phyloP scores from a whole-genome alignment of 2,888 invertebrate species.

The Diadegma fenestrale region DNA sequence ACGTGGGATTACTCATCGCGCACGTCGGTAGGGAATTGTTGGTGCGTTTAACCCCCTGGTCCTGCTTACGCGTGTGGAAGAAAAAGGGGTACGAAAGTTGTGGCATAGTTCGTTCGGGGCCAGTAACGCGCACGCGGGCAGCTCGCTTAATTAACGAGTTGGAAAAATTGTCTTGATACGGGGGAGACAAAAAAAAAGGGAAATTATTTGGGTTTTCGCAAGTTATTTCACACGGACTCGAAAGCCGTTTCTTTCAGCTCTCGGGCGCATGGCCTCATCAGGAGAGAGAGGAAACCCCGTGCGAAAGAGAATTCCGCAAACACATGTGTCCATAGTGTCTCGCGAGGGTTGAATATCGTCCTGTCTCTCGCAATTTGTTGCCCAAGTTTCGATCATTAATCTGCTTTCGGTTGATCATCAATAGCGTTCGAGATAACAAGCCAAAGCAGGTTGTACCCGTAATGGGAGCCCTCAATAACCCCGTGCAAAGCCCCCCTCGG shows the following conservation, averaged over 20 bases:
- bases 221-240: neutral
- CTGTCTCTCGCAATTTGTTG: conserved; percentile 81
- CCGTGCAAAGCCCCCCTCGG: conserved; percentile 46
- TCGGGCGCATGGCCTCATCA: too few relatives aligned
- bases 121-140: too few relatives aligned
- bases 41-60: conserved; percentile 49
- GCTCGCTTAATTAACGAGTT: conserved; percentile 15
- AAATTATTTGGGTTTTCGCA: too few relatives aligned
- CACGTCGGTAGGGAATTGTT: conserved; percentile 30
- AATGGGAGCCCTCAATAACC: conserved; percentile 84
- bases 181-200: too few relatives aligned
- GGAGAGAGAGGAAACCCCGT: too few relatives aligned
- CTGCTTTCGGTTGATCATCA: conserved; percentile 83
- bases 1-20: conserved; percentile 45
- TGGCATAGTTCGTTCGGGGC: too few relatives aligned
- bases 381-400: conserved; percentile 81
- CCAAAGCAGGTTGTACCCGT: conserved; percentile 81
- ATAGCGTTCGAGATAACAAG: conserved; percentile 83
- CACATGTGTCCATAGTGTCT: neutral
- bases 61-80: conserved; percentile 55
- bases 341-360: conserved; percentile 14
- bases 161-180: too few relatives aligned
- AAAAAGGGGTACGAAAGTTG: conserved; percentile 26
- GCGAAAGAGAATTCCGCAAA: neutral
- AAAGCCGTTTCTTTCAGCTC: neutral